Conservation (phyloP, 2,797 vertebrate genomes). For the Gymnothorax javanicus region DNA sequence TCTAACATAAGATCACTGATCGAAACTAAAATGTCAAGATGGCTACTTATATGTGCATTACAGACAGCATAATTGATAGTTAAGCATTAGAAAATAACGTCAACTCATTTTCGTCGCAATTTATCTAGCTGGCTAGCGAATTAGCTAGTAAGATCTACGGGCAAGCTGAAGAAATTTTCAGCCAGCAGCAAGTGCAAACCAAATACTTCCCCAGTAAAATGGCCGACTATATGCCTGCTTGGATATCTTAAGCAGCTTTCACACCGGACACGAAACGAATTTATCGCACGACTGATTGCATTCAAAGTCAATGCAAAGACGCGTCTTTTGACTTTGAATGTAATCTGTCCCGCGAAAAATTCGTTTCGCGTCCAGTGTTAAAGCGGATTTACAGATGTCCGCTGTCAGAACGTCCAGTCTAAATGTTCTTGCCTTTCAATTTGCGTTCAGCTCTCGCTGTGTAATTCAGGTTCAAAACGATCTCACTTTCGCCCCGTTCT, state of each 20-base stretch:
- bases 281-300: too few relatives aligned
- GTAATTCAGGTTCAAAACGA: not conserved
- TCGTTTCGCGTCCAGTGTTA: too few relatives aligned
- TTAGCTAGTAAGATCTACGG: not conserved
- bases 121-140: not conserved
- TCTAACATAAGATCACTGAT: not conserved
- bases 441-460: not conserved
- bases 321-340: too few relatives aligned
- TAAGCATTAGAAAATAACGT: not conserved
- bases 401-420: not conserved
- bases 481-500: not conserved
- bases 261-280: too few relatives aligned
- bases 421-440: not conserved
- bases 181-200: not conserved
- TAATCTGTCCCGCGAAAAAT: too few relatives aligned
- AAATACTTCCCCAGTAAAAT: not conserved
- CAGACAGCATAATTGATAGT: too few relatives aligned
- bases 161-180: not conserved
- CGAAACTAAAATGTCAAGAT: not conserved
- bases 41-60: too few relatives aligned
- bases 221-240: not conserved
- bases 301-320: too few relatives aligned
- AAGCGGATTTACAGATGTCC: not conserved
- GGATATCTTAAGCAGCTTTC: not conserved
- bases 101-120: not conserved